Evolutionary conservation across 2,888 invertebrate genomes (phyloP), one percentile per base, ranked within the genome.

Genomic region (Cyclophora albipunctata): DNA sequence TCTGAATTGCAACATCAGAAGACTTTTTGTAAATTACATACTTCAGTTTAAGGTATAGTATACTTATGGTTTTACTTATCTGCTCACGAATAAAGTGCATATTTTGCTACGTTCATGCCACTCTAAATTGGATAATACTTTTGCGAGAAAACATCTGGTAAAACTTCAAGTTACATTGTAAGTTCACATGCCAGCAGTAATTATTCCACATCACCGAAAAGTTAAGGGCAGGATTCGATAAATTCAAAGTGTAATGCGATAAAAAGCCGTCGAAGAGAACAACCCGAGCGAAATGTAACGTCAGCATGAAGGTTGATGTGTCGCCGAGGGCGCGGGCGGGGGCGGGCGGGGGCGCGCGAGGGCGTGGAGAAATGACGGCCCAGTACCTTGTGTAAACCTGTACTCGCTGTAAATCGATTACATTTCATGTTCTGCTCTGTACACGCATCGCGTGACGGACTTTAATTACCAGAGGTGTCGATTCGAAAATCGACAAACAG

Each of bases 391-490:
- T 67, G 67, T 55, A 81, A 84, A 79, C 77, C 75, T 64, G 78
- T 50, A 35, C 73, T 70, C 64, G 67, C 63, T 64, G 69, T 70
- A 82, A 84, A 86, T 83, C 84, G 83, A 85, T 84, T 84, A 81
- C 72, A 67, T 70, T 74, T 78, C 75, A 76, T 80, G 79, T 79
- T 80, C 72, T 73, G 75, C 69, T 46, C 53, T 53, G 52, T 57
- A 53, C 76, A 58, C 64, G 67, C 77, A 77, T 85, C 78, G 85
- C 86, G 84, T 87, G 87, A 82, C 81, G 74, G 65, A 68, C 73
- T 69, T 80, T 85, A 86, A 86, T 87, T 87, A 83, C 74, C 66
- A 62, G 67, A 85, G 84, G 86, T 87, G 87, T 86, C 83, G 84
- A 86, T 83, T 77, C 78, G 82, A 82, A 83, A 85, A 87, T 79